These are phyloP conservation scores for Phylloscopus whistleri DNA, from an alignment of 2,113 vertebrate species.

Conservation along the genomic window DNA sequence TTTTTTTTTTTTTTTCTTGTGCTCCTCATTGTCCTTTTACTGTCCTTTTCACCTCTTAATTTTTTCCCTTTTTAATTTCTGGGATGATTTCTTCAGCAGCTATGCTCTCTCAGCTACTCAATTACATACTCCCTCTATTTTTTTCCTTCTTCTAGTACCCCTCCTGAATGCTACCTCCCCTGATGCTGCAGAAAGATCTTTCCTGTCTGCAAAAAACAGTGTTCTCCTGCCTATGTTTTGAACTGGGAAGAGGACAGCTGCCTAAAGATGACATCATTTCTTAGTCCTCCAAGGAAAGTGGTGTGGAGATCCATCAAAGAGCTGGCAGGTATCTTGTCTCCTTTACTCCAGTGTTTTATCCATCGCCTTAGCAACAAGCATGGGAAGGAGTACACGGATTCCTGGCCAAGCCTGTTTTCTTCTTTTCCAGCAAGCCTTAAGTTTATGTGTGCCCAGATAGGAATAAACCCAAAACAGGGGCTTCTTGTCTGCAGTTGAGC, in stretches of 20 bases:
- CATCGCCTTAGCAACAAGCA: not conserved
- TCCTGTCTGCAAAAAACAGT: not conserved
- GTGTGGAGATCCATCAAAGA: not conserved
- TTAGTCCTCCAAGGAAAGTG: not conserved
- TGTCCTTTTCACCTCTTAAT: not conserved
- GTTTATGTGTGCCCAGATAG: not conserved
- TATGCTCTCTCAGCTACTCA: not conserved
- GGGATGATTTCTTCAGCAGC: not conserved
- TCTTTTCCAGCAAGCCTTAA: not conserved
- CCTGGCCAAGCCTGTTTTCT: not conserved
- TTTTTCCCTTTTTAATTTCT: not conserved
- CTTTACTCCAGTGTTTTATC: not conserved
- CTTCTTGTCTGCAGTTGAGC: not conserved
- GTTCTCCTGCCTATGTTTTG: not conserved
- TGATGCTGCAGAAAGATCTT: slow-evolving; percentile 17
- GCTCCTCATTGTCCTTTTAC: not conserved
- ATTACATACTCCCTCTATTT: not conserved
- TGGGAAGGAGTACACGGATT: not conserved
- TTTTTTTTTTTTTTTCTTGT: not conserved
- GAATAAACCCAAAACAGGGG: not conserved
- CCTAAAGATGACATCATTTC: not conserved
- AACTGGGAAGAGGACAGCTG: not conserved
- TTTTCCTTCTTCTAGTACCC: not conserved
- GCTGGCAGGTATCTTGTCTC: slow-evolving; percentile 19
- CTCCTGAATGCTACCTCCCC: not conserved